phyloP scores from a whole-genome alignment of 2,797 vertebrate genomes.

The Delichon dasypus region DNA sequence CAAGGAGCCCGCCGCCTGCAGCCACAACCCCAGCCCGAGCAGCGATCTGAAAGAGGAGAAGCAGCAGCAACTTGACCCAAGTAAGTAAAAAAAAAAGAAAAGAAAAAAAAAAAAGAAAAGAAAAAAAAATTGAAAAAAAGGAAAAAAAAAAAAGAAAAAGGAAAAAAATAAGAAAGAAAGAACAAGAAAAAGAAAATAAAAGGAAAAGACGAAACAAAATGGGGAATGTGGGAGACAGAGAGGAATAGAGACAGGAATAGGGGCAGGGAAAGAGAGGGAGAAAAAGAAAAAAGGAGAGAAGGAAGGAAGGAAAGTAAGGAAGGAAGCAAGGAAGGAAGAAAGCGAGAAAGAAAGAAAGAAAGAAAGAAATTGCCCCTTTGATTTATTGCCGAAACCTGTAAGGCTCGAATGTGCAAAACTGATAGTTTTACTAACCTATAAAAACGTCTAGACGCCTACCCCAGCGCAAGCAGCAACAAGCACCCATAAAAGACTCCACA shows the following conservation, averaged over 20 bases:
- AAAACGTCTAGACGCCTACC: conserved; percentile 94
- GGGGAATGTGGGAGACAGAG: conserved; percentile 9
- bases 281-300: conserved; percentile 40
- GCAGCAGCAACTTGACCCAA: conserved; percentile 95
- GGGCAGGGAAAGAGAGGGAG: conserved; percentile 24
- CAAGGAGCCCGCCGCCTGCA: conserved; percentile 82
- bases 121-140: neutral
- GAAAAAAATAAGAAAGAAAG: no score
- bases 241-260: neutral
- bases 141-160: conserved; percentile 16
- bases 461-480: conserved; percentile 83
- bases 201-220: neutral
- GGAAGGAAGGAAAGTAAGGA: conserved; percentile 57
- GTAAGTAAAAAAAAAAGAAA: conserved; percentile 80
- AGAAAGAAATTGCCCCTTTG: conserved; percentile 86
- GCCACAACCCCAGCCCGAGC: conserved; percentile 85
- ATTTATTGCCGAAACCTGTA: conserved; percentile 96
- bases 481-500: conserved; percentile 83
- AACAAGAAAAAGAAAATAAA: conserved; percentile 9
- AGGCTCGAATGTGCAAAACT: conserved; percentile 95
- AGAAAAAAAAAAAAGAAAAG: neutral
- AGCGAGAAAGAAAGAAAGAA: conserved; percentile 53
- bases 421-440: conserved; percentile 99
- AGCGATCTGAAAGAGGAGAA: conserved; percentile 93
- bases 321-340: conserved; percentile 23